Evolutionary conservation across 1,140 invertebrate species (phyloP).

Genomic region (Danaus plexippus): DNA sequence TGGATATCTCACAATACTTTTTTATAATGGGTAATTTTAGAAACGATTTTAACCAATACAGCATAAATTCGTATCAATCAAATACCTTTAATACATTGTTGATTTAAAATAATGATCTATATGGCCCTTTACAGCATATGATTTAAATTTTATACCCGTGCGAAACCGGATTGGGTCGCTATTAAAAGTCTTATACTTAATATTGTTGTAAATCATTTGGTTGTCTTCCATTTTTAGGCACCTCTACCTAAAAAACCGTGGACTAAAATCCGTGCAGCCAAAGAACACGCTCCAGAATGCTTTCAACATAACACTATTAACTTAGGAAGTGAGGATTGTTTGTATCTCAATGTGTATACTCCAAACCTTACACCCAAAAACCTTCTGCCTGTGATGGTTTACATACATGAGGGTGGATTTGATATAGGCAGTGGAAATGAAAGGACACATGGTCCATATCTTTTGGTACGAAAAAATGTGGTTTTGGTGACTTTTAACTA

Average conservation of each 20-base stretch:
- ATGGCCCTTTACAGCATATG: no score
- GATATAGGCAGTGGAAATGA: slow-evolving; percentile 71
- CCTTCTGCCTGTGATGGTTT: slow-evolving; percentile 53
- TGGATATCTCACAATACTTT: no score
- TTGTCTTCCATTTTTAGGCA: slow-evolving; percentile 42
- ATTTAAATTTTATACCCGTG: no score
- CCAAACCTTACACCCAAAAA: slow-evolving; percentile 45
- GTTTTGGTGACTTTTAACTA: slow-evolving; percentile 71
- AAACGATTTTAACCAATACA: no score
- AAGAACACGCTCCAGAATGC: slow-evolving; percentile 28
- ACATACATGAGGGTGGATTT: slow-evolving; percentile 74
- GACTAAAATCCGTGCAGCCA: slow-evolving; percentile 37
- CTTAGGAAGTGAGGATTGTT: slow-evolving; percentile 71
- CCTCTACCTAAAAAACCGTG: slow-evolving; percentile 39
- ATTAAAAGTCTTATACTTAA: not conserved
- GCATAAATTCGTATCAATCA: no score
- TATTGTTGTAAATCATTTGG: slow-evolving; percentile 1
- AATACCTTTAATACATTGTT: no score
- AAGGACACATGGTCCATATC: slow-evolving; percentile 73
- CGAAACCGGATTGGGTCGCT: no score
- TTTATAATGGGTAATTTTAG: no score
- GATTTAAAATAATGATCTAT: no score
- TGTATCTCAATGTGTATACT: slow-evolving; percentile 76
- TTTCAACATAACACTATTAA: slow-evolving; percentile 26
- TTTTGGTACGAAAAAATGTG: slow-evolving; percentile 74